phyloP scores from a whole-genome alignment of 2,113 vertebrate genomes.

The Trinectes maculatus region DNA sequence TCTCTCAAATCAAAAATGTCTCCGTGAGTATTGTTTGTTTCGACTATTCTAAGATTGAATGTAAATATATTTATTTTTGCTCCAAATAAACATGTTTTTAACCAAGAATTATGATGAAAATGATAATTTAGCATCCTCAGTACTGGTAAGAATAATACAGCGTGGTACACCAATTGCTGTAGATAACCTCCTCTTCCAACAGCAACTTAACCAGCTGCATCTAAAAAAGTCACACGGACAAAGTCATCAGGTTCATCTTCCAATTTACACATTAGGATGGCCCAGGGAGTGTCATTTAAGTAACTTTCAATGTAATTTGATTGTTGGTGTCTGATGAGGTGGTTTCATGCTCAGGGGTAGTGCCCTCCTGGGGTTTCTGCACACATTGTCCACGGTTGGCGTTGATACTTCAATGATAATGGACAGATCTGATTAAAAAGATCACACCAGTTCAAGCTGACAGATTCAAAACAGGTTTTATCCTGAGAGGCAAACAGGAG shows the following conservation, averaged over 20 bases:
- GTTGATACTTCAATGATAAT: constrained; percentile 15
- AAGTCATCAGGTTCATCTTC: constrained; percentile 43
- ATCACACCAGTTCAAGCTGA: constrained; percentile 14
- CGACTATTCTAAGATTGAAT: too few relatives aligned
- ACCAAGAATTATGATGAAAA: too few relatives aligned
- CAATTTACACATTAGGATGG: constrained; percentile 36
- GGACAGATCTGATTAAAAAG: constrained; percentile 31
- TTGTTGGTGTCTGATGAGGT: constrained; percentile 45
- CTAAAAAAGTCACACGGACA: neutral
- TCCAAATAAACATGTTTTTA: too few relatives aligned
- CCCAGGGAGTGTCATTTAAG: constrained; percentile 15
- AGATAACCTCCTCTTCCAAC: neutral
- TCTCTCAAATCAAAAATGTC: too few relatives aligned
- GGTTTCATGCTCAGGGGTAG: constrained; percentile 27
- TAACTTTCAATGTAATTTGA: constrained; percentile 49
- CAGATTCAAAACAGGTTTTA: neutral
- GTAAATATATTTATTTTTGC: too few relatives aligned
- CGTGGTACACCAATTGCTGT: neutral
- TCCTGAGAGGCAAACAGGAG: neutral
- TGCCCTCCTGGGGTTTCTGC: constrained; percentile 49
- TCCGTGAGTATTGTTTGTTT: too few relatives aligned
- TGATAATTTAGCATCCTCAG: too few relatives aligned
- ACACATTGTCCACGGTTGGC: constrained; percentile 23
- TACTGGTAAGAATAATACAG: neutral
- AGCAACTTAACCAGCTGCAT: neutral